Base-by-base conservation (phyloP, 2,888 invertebrate species). In the Ichneumon xanthorius region DNA sequence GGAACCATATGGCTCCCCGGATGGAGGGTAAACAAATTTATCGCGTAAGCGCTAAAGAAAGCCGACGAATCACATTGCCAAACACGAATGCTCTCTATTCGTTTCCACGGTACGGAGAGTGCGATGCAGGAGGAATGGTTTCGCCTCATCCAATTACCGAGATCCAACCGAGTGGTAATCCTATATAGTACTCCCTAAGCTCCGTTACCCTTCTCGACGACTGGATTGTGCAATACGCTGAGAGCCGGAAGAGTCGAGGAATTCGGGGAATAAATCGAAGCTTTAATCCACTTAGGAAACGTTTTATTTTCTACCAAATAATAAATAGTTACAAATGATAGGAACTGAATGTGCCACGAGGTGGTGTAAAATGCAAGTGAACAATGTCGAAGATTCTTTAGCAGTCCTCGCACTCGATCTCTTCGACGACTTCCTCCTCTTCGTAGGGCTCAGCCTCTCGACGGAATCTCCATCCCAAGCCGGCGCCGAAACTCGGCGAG, bases 401-500 rank as follows among this genome's bases (percentile, higher is more conserved):
- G 9, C 19, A 19, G 9, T 19, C 19, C 22, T 11, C 9, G 19
- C 22, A 9, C 19, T 55, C 45, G 22, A 45, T 6, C 68, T 71
- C 80, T 26, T 82, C 72, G 7, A 14, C 53, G 3, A 22, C 22
- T 50, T 81, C 68, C 50, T 78, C 73, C 14, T 61, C 40, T 26
- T 73, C 83, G 40, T 83, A 65, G 16, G 77, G 82, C 61, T n/a
- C 16, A 0, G 65, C 78, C 37, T 80, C 83, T 4, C 87, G 81
- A 71, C 88, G 87, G 83, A 84, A 86, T 84, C 87, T 75, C 86
- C 81, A 82, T 19, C 86, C 88, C n/a, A 86, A 11, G n/a, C 78
- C 81, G 19, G 76, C 82, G 9, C 85, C 87, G 22, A 84, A 22
- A 9, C 55, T 80, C n/a, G 88, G 88, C n/a, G 65, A 61, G 7